Base-by-base conservation (phyloP, 2,888 invertebrate species). In the Rhogogaster chlorosoma region DNA sequence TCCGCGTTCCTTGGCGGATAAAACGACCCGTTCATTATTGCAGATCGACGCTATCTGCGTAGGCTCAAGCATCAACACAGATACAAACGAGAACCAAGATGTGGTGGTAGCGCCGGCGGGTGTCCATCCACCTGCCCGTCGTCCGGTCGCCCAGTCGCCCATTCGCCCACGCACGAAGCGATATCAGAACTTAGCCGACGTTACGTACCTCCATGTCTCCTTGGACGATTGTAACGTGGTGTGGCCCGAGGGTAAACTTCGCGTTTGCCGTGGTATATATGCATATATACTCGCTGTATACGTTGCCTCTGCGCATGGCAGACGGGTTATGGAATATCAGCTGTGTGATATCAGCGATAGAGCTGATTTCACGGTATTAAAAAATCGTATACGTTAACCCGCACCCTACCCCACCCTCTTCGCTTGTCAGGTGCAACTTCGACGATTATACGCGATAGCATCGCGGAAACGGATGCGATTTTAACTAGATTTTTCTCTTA, bases 91-190 rank as follows among this genome's bases (percentile, higher is more conserved):
- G 26, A 53, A 77, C 4, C 12, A 22, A 45, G 61, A 22, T 61
- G 61, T 61, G 86, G 88, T 88, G 88, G 90, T 89, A 90, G 89
- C 90, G 91, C 92, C 91, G 86, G 86, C 87, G 91, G 91, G 90
- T 88, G 90, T 88, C 87, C 89, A 91, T 92, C 91, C 92, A 92
- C 92, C 92, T 92, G 92, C 91, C 90, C 87, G 85, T 86, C 88
- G 88, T 87, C 88, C 88, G 88, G 87, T 84, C 84, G 83, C 36
- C 42, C 61, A 32, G 77, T 77, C 61, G 84, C 87, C 86, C 86
- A 85, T 88, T 86, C 90, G 87, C 89, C 89, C 89, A 89, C 90
- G 89, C 89, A 84, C 57, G 67, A 49, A 67, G 61, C 86, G 84
- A 80, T 84, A 84, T 84, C 84, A 84, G 83, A 83, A n/a, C 29